Base-by-base conservation (phyloP, 1,140 invertebrate species). In the Brachionus rubens region DNA sequence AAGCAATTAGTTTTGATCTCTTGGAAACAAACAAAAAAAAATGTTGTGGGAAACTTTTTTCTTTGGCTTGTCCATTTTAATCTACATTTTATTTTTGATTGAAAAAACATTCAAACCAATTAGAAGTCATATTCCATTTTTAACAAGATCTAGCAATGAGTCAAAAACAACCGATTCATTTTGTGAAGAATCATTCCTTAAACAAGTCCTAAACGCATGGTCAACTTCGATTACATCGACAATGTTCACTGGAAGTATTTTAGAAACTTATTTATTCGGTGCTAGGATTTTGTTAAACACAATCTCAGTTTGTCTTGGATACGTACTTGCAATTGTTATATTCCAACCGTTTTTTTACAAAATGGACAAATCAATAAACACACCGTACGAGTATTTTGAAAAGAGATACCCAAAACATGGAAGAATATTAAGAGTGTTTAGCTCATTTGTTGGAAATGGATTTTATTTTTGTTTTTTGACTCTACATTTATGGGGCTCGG, bases 231-330 rank as follows among this genome's bases (percentile, higher is more conserved):
- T 26, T 54, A 26, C 24, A 10, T 54, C 50, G 7, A 26, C 26
- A 26, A 26, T 54, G 24, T 54, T 54, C 10, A n/a, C 24, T 54
- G 50, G 50, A 28, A 26, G 7, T 12, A 54, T 54, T 24, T n/a
- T 54, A 10, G 50, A 54, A n/a, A 54, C 50, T 26, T 54, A 54
- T 54, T 26, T 54, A 28, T 54, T 26, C 16, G 50, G 50, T 26
- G 19, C 21, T 2, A 6, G 50, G 9, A 24, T 54, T 26, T 26
- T 54, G 9, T 28, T 54, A 2, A 54, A 54, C 26, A 12, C 24
- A 1, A 3, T 54, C 1, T 54, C 50, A 24, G 16, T 26, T 12
- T 26, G 9, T 2, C 1, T 54, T 28, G 50, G 50, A 2, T 54
- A 54, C 16, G 5, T 54, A 3, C 24, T 54, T 12, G 50, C 50